Base-by-base conservation (phyloP, 2,888 invertebrate genomes). In the Mimumesa dahlbomi region DNA sequence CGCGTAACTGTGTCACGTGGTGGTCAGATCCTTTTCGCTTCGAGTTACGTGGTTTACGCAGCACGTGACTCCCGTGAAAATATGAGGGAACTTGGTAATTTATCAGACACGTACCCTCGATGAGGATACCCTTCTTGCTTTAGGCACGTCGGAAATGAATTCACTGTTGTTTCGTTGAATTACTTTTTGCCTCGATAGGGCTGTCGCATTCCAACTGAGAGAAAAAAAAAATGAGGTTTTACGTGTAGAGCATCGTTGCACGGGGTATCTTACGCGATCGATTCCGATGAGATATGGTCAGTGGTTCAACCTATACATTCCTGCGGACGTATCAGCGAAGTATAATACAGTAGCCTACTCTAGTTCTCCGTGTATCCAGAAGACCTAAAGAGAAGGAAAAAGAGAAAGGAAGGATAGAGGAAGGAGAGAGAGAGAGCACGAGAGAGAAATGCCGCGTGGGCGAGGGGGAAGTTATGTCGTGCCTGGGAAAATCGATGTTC, bases 401-500 rank as follows among this genome's bases (percentile, higher is more conserved):
- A 31, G 34, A 25, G 63, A 9, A 6, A n/a, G 34, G 18, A 21
- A 19, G 54, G 56, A n/a, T 11, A 19, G 21, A 4, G 21, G 22
- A 70, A 57, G 54, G 70, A 66, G 71, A 56, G 74, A 66, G 73
- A 64, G 50, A 68, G 56, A n/a, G n/a, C n/a, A n/a, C n/a, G n/a
- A n/a, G n/a, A n/a, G n/a, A n/a, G n/a, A n/a, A n/a, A n/a, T n/a
- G n/a, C 66, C 68, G 78, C 68, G 76, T 76, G 70, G 74, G 64
- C 36, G 66, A 68, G 70, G 76, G 73, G 73, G 77, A 66, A 72
- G 73, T 77, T 80, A 76, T 73, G 67, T 65, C 70, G 72, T 73
- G 81, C 71, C 70, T 80, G 75, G 78, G 83, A 84, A 86, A 86
- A 85, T 85, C 86, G 84, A 84, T 85, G 79, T 79, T 81, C 79